Evolutionary conservation across 2,797 vertebrate genomes (phyloP).

Genomic region (Oophaga sylvatica): DNA sequence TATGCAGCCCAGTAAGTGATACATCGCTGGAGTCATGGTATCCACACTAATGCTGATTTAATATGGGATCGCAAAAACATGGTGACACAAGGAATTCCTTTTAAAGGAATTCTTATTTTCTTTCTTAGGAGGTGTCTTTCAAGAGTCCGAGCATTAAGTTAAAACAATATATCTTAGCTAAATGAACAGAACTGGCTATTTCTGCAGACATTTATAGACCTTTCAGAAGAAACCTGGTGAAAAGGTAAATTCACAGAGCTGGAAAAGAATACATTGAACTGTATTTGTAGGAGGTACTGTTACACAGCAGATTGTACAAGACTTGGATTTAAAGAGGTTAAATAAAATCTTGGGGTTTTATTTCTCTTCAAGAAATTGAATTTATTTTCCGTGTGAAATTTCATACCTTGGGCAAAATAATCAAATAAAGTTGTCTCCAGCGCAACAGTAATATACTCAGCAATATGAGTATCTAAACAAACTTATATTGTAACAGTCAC

Average conservation of each 20-base stretch:
- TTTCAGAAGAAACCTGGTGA: neutral
- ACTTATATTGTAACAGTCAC: conserved; percentile 3
- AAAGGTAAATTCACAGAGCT: neutral
- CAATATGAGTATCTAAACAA: conserved; percentile 18
- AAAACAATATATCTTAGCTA: neutral
- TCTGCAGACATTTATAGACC: neutral
- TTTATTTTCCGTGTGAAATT: conserved; percentile 17
- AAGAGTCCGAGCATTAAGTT: neutral
- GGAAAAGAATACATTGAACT: neutral
- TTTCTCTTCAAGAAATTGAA: neutral
- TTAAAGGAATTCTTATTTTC: neutral
- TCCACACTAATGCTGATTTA: neutral
- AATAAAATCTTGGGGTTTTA: neutral
- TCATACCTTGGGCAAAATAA: neutral
- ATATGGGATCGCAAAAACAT: neutral
- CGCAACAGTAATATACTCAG: conserved; percentile 18
- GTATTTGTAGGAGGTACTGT: neutral
- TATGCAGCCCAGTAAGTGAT: too few relatives aligned
- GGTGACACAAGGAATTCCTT: neutral
- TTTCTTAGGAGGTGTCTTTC: neutral
- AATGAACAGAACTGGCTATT: neutral
- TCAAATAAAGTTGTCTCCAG: conserved; percentile 9
- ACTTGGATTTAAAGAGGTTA: neutral
- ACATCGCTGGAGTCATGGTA: neutral
- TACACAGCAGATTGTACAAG: neutral